Conservation (phyloP, 1,140 invertebrate species). For the Heliconius melpomene region DNA sequence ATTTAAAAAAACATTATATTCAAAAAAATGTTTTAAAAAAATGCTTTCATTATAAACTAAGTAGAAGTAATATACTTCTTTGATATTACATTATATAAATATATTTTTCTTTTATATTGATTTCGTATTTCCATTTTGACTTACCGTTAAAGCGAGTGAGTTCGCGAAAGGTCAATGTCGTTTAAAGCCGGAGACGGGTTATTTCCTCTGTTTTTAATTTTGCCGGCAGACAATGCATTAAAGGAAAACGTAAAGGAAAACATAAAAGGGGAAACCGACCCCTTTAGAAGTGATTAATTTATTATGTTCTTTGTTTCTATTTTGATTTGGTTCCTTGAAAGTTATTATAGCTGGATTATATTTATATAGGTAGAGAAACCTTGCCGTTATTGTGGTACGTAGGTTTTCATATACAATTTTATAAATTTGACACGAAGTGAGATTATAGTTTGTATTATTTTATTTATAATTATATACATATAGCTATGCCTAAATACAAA, state of each 20-base stretch:
- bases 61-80: no score
- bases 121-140: not conserved
- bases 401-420: no score
- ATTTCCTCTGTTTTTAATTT: slow-evolving; percentile 77
- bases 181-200: slow-evolving; percentile 61
- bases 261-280: slow-evolving; percentile 73
- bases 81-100: not conserved
- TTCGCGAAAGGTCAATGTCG: slow-evolving; percentile 60
- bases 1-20: no score
- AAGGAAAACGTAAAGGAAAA: slow-evolving; percentile 77
- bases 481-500: not conserved
- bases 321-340: slow-evolving; percentile 63
- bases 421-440: no score
- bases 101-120: not conserved
- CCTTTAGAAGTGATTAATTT: slow-evolving; percentile 78
- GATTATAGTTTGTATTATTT: not conserved
- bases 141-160: slow-evolving; percentile 34
- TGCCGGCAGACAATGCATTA: slow-evolving; percentile 74
- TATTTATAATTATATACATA: not conserved
- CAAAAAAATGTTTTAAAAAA: not conserved
- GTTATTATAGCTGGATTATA: slow-evolving; percentile 39
- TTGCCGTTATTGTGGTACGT: no score
- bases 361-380: not conserved
- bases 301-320: slow-evolving; percentile 78
- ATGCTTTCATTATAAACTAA: not conserved